A percentile compares a stretch with the other conserved stretches of the same genome.
These are phyloP conservation scores for Phaedon cochleariae DNA, from an alignment of 2,888 invertebrate genomes.

Conservation along the genomic window DNA sequence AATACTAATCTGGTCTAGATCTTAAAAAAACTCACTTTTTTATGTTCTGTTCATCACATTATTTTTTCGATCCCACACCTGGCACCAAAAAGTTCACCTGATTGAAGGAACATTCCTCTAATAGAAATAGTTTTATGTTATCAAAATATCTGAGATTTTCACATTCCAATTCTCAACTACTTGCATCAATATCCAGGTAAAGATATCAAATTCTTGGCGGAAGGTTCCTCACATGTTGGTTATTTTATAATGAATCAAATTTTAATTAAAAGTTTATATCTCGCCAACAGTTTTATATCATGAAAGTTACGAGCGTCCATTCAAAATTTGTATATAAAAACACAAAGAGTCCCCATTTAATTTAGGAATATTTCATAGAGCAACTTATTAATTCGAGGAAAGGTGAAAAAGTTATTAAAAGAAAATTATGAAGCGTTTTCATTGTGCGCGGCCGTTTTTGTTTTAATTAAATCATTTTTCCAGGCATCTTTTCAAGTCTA, in stretches of 20 bases:
- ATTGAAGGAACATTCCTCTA: no score
- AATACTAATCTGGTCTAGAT: neutral
- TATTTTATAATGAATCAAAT: constrained; percentile 25
- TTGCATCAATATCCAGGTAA: neutral
- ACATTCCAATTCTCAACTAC: neutral
- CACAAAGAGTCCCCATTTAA: constrained; percentile 25
- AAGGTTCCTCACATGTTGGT: constrained; percentile 2
- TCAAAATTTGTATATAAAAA: constrained; percentile 28
- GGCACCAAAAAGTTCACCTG: no score
- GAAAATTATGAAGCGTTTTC: constrained; percentile 12
- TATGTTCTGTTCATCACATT: no score
- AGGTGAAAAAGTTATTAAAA: constrained; percentile 23
- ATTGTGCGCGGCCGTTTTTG: constrained; percentile 3
- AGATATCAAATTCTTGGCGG: neutral
- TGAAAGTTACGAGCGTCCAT: constrained; percentile 27
- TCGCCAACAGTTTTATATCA: constrained; percentile 21
- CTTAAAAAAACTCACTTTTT: no score
- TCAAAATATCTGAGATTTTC: no score
- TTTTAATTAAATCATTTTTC: neutral
- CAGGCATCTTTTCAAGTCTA: constrained; percentile 10
- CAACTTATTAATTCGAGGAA: constrained; percentile 22
- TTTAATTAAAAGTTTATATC: constrained; percentile 30
- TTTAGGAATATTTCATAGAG: constrained; percentile 21
- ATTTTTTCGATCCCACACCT: no score
- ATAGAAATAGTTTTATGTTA: neutral